Percentiles rank a stretch among this genome's conserved stretches.
Conservation (phyloP, 2,113 vertebrate species). For the Ariopsis seemanni region DNA sequence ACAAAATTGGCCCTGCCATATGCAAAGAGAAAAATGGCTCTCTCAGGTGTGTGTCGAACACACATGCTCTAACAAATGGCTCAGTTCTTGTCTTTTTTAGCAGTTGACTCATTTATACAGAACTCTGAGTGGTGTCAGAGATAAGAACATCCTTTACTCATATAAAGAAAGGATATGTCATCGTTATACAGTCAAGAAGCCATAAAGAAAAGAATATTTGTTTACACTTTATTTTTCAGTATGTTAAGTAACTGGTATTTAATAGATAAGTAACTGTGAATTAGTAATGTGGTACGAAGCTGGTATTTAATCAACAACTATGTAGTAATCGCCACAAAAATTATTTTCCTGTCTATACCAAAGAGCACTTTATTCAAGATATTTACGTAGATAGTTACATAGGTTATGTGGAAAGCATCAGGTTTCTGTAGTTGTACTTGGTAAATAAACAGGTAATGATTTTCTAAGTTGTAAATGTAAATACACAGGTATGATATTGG, state of each 20-base stretch:
- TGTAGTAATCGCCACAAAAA: not conserved
- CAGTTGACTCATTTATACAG: not conserved
- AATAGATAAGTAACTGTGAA: not conserved
- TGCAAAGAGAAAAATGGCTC: constrained; percentile 37
- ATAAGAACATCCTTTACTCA: not conserved
- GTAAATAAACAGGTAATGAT: too few relatives aligned
- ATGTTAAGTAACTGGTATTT: not conserved
- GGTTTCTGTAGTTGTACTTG: too few relatives aligned
- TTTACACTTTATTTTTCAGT: not conserved
- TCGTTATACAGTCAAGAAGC: not conserved
- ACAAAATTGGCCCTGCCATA: constrained; percentile 36
- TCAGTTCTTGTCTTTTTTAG: constrained; percentile 10
- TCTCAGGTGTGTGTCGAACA: constrained; percentile 7
- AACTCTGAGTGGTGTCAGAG: not conserved
- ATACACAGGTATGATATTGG: not conserved
- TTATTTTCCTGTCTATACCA: not conserved
- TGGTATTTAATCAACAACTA: not conserved
- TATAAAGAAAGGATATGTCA: not conserved
- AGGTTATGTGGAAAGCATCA: not conserved
- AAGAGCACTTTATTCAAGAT: not conserved
- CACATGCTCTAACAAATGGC: not conserved
- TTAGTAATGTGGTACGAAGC: not conserved
- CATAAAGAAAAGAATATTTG: not conserved
- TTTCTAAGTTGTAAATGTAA: not conserved
- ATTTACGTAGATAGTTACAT: not conserved